phyloP scores from a whole-genome alignment of 2,888 invertebrate species.

The Stratiomys singularior region DNA sequence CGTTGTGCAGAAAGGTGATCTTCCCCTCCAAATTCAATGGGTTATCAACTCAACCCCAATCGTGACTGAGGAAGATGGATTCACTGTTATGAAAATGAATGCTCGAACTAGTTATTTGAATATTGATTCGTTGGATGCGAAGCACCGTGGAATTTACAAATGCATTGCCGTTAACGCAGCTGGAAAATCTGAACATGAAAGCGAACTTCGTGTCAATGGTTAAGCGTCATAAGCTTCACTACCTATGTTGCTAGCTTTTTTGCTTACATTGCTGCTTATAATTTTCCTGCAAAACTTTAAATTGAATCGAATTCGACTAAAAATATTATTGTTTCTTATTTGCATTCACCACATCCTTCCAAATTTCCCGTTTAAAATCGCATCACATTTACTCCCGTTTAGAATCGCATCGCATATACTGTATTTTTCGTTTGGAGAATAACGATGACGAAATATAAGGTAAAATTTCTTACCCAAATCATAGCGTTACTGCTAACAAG shows the following conservation, averaged over 20 bases:
- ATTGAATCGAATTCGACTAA: slow-evolving; percentile 14
- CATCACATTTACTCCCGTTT: slow-evolving; percentile 40
- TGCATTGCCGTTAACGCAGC: slow-evolving; percentile 73
- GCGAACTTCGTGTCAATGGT: slow-evolving; percentile 65
- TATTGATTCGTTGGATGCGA: slow-evolving; percentile 71
- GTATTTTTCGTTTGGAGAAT: slow-evolving; percentile 3
- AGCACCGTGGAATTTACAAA: slow-evolving; percentile 73
- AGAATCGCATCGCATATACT: background rate
- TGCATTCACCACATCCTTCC: too few species aligned
- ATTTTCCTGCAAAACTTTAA: slow-evolving; percentile 52
- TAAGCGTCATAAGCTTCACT: too few species aligned
- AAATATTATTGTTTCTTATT: background rate
- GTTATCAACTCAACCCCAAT: slow-evolving; percentile 64
- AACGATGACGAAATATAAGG: too few species aligned
- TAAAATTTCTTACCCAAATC: too few species aligned
- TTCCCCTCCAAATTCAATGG: slow-evolving; percentile 75
- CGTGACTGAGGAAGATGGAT: slow-evolving; percentile 61
- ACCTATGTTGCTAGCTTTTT: too few species aligned
- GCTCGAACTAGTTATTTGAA: slow-evolving; percentile 69
- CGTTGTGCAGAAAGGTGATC: slow-evolving; percentile 72
- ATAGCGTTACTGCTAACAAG: too few species aligned
- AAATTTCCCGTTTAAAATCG: slow-evolving; percentile 57
- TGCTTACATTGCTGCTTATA: too few species aligned
- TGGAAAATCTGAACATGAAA: slow-evolving; percentile 66
- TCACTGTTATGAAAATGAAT: slow-evolving; percentile 63